Evolutionary conservation across 2,888 invertebrate species (phyloP).

Genomic region (Yponomeuta plumbellus): DNA sequence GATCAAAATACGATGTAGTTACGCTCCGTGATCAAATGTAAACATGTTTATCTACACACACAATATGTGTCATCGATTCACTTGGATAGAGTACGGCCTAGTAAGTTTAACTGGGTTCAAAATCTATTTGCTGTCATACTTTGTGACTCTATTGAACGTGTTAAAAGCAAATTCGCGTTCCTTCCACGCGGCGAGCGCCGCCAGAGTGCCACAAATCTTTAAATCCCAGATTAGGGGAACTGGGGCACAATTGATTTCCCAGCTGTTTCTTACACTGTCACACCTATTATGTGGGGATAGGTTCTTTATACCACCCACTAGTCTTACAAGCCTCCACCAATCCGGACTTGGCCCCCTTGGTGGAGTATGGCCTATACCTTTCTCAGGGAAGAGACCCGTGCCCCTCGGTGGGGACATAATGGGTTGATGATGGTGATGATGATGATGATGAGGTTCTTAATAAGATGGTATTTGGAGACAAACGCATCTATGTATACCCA

Average conservation of each 20-base stretch:
- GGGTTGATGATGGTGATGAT: too few species aligned
- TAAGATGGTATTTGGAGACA: too few species aligned
- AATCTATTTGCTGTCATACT: background rate
- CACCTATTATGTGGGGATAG: background rate
- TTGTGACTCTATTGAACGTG: background rate
- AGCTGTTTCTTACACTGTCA: background rate
- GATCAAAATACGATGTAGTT: background rate
- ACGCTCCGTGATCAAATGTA: background rate
- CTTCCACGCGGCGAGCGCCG: background rate
- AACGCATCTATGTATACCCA: too few species aligned
- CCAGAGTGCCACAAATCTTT: background rate
- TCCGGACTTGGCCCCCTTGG: too few species aligned
- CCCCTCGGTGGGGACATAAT: too few species aligned
- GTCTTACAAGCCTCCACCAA: too few species aligned
- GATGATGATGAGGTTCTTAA: too few species aligned
- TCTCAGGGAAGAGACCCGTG: too few species aligned
- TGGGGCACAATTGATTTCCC: background rate
- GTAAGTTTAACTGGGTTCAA: background rate
- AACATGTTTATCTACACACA: background rate
- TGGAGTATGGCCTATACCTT: too few species aligned
- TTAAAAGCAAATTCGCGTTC: background rate
- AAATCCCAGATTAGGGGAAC: conserved; percentile 2
- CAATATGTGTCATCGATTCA: background rate
- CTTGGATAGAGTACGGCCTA: background rate
- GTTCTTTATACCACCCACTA: background rate